Evolutionary conservation across 2,888 invertebrate species (phyloP).

Genomic region (Chloromyia formosa): DNA sequence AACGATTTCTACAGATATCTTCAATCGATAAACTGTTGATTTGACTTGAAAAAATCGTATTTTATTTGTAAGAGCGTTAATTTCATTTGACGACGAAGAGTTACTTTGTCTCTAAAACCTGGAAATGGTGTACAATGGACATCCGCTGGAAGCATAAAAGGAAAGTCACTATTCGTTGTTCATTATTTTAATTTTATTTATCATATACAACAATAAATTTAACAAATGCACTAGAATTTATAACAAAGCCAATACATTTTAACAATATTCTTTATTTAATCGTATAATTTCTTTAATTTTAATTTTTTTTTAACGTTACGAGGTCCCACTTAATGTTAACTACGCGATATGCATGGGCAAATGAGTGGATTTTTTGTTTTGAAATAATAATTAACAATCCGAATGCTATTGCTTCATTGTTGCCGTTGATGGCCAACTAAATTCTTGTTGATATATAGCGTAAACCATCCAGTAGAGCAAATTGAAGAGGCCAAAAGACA

Average conservation of each 20-base stretch:
- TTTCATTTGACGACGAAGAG: too few relatives aligned
- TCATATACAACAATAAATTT: conserved; percentile 7
- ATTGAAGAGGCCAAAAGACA: conserved; percentile 86
- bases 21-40: too few relatives aligned
- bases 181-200: not conserved
- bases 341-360: not conserved
- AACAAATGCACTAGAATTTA: conserved; percentile 27
- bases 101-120: too few relatives aligned
- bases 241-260: conserved; percentile 19
- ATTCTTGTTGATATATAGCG: conserved; percentile 79
- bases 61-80: too few relatives aligned
- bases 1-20: too few relatives aligned
- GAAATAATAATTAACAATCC: conserved; percentile 34
- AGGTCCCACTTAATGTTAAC: conserved; percentile 22
- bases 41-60: too few relatives aligned
- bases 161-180: too few relatives aligned
- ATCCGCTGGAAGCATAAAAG: too few relatives aligned
- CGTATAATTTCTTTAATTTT: too few relatives aligned
- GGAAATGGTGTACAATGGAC: too few relatives aligned
- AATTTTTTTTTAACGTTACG: too few relatives aligned
- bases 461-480: conserved; percentile 90
- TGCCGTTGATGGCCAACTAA: conserved; percentile 59
- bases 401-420: conserved; percentile 43
- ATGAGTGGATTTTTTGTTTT: too few relatives aligned
- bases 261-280: not conserved